phyloP scores from a whole-genome alignment of 1,140 invertebrate genomes.

The Trichonephila clavipes region DNA sequence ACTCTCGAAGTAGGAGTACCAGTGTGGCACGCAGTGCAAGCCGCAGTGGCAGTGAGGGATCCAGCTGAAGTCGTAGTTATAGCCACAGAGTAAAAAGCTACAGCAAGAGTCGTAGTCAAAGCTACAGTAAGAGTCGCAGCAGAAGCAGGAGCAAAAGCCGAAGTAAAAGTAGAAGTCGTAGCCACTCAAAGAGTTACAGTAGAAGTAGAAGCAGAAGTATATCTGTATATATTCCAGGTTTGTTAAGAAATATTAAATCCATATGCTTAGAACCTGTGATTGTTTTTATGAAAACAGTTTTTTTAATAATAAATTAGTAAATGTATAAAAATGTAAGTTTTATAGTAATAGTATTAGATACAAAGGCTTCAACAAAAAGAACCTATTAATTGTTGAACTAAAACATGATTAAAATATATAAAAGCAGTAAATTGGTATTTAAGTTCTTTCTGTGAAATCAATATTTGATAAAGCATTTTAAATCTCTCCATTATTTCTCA shows the following conservation, averaged over 20 bases:
- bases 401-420: no score
- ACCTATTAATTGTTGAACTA: no score
- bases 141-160: conserved; percentile 43
- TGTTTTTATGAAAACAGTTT: no score
- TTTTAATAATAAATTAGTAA: no score
- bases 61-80: conserved; percentile 63
- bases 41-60: conserved; percentile 22
- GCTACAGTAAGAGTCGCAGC: conserved; percentile 63
- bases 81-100: conserved; percentile 61
- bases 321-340: no score
- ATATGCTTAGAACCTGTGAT: no score
- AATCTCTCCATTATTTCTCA: no score
- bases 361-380: no score
- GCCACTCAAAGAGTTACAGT: conserved; percentile 58
- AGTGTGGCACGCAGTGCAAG: conserved; percentile 48
- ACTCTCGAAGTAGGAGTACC: conserved; percentile 31
- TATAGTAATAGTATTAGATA: no score
- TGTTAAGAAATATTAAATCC: neutral
- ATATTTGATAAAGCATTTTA: no score
- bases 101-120: conserved; percentile 34
- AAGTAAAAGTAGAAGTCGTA: conserved; percentile 61
- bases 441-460: no score
- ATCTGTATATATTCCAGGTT: conserved; percentile 70
- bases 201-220: conserved; percentile 74
- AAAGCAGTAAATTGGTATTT: no score